phyloP scores from a whole-genome alignment of 1,140 invertebrate species.

The Micrasema minimum region DNA sequence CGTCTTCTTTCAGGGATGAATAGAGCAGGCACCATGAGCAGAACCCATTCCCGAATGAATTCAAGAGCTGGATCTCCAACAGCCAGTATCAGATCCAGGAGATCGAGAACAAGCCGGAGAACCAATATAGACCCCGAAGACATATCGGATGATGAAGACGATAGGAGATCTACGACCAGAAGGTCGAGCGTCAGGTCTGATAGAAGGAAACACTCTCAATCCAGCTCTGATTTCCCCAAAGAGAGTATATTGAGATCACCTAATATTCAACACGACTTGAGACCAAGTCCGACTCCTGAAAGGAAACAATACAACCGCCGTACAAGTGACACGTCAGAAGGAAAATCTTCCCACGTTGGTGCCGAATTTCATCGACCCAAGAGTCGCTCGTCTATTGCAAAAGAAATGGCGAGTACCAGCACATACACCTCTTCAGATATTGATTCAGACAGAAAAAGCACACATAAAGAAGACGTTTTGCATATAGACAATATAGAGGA shows the following conservation, averaged over 20 bases:
- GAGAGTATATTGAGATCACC: conserved; percentile 29
- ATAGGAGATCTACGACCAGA: conserved; percentile 51
- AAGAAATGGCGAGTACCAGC: conserved; percentile 32
- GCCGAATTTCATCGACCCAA: conserved; percentile 34
- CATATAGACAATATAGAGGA: conserved; percentile 54
- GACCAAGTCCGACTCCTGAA: conserved; percentile 26
- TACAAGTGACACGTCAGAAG: conserved; percentile 37
- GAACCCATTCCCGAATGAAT: conserved; percentile 64
- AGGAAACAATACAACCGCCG: conserved; percentile 24
- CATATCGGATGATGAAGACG: conserved; percentile 57
- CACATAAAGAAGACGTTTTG: conserved; percentile 39
- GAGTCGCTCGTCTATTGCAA: conserved; percentile 36
- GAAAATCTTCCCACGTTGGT: conserved; percentile 26
- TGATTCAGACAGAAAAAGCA: conserved; percentile 54
- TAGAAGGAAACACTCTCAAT: conserved; percentile 50
- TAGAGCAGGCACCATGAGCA: conserved; percentile 35
- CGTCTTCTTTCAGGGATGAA: conserved; percentile 38
- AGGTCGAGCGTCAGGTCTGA: conserved; percentile 57
- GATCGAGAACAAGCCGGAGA: conserved; percentile 65
- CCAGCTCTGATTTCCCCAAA: conserved; percentile 31
- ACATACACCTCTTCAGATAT: conserved; percentile 44
- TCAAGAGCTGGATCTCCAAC: conserved; percentile 76
- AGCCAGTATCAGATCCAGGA: conserved; percentile 74
- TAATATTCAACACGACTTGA: conserved; percentile 7
- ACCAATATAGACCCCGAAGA: conserved; percentile 55